Evolutionary conservation across 2,888 invertebrate species (phyloP), one percentile per base, ranked within the genome.

Genomic region (Euzophera pinguis): DNA sequence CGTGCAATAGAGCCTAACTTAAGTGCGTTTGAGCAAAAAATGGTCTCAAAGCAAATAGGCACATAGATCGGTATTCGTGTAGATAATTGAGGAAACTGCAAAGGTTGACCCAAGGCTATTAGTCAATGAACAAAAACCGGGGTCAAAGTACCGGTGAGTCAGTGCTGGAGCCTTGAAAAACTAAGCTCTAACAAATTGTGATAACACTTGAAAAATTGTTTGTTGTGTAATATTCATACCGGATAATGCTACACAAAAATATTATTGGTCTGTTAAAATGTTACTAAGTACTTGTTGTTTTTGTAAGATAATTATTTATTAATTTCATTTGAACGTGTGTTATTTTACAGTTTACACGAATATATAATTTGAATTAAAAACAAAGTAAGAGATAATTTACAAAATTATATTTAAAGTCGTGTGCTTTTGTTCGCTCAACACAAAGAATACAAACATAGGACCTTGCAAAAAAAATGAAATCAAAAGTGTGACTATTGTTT

Each of bases 51-150:
- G 39, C 41, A 50, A 41, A 50, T 32, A 42, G 16, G 9, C 22
- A 22, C 35, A 50, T 50, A 50, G 41, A 50, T 42, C 13, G 27
- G 22, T 16, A 50, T 12, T 41, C 13, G 49, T 29, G 41, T 52
- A 53, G 47, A 55, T 53, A 58, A 58, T 58, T 60, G 55, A 58
- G 60, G 60, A 60, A 60, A 58, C 50, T 38, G 43, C 54, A 52
- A 51, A 56, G 47, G 47, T 55, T 53, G 47, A 47, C 52, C 41
- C 58, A 58, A 60, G 60, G 60, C 56, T 53, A 39, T 45, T 38
- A 37, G 42, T 13, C 42, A 32, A 38, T 52, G 38, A 32, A 45
- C 55, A 58, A 60, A 60, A 60, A 60, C 54, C 32, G 34, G 32
- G 58, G 50, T 58, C 56, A 50, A 56, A 22, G n/a, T 8, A 43